A percentile compares a stretch with the other conserved stretches of the same genome.
Evolutionary conservation across 2,888 invertebrate species (phyloP).

Genomic region (Chrysolina oricalcia): DNA sequence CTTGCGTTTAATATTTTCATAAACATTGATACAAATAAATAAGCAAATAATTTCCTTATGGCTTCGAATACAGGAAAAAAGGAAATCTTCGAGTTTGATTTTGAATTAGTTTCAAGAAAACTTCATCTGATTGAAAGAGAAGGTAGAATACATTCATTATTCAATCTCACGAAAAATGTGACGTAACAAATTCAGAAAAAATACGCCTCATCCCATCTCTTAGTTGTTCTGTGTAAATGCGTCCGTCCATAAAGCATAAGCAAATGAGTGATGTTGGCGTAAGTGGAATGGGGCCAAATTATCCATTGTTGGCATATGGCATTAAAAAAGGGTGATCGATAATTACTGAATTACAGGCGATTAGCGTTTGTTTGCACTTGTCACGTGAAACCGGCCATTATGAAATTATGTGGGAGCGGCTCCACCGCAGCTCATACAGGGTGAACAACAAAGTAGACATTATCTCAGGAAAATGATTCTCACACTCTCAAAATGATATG

Average conservation of each 20-base stretch:
- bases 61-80: too few species aligned
- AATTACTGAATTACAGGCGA: constrained; percentile 70
- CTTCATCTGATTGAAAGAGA: too few species aligned
- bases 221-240: neutral
- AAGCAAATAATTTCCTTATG: too few species aligned
- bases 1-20: too few species aligned
- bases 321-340: constrained; percentile 67
- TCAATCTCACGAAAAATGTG: too few species aligned
- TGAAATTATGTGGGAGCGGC: constrained; percentile 70
- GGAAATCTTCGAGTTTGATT: too few species aligned
- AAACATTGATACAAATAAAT: too few species aligned
- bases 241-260: constrained; percentile 24
- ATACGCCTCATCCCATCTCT: neutral
- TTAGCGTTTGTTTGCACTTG: constrained; percentile 70
- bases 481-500: too few species aligned
- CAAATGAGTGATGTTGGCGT: constrained; percentile 53
- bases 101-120: too few species aligned
- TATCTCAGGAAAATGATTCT: neutral
- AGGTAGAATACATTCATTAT: too few species aligned
- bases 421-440: constrained; percentile 30
- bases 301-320: constrained; percentile 57
- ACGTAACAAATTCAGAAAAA: neutral
- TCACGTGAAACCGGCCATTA: constrained; percentile 70
- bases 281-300: constrained; percentile 8
- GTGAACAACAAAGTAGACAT: neutral